A percentile compares a stretch with the other conserved stretches of the same genome.
phyloP scores from a whole-genome alignment of 1,140 invertebrate genomes.

The Dreissena rostriformis region DNA sequence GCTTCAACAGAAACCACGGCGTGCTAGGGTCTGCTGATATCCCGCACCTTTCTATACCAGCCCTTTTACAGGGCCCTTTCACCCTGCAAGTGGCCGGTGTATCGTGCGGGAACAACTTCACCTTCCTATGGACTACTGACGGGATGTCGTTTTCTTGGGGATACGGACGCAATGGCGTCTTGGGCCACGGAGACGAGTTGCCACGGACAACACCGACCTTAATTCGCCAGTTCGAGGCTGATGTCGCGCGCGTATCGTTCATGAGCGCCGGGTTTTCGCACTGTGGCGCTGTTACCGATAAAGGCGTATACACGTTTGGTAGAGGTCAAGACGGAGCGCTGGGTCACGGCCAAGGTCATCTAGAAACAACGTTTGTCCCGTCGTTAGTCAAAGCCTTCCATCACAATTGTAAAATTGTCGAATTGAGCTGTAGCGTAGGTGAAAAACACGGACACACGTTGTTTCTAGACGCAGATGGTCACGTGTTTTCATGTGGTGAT shows the following conservation, averaged over 20 bases:
- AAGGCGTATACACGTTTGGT: conserved; percentile 95
- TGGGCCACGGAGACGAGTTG: conserved; percentile 60
- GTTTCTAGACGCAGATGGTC: conserved; percentile 50
- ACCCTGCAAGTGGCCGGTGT: conserved; percentile 46
- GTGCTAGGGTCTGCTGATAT: conserved; percentile 25
- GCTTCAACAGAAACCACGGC: conserved; percentile 60
- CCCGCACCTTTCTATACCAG: background rate
- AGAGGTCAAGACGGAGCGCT: conserved; percentile 97
- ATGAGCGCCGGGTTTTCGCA: conserved; percentile 65
- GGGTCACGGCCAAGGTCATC: conserved; percentile 89
- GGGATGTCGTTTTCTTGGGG: conserved; percentile 65
- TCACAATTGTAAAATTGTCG: background rate
- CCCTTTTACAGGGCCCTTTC: conserved; percentile 8
- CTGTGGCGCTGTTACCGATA: conserved; percentile 88
- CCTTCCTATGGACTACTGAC: conserved; percentile 59
- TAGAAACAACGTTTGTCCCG: conserved; percentile 9
- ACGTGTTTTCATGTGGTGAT: conserved; percentile 62
- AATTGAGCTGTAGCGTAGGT: conserved; percentile 67
- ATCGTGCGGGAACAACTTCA: conserved; percentile 67
- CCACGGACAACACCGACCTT: conserved; percentile 38
- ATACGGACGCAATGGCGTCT: conserved; percentile 63
- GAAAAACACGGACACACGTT: conserved; percentile 69
- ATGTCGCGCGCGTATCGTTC: conserved; percentile 6
- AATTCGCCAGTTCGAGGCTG: conserved; percentile 43
- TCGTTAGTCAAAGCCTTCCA: conserved; percentile 9